Conservation (phyloP, 2,797 vertebrate genomes). For the Varecia variegata region DNA sequence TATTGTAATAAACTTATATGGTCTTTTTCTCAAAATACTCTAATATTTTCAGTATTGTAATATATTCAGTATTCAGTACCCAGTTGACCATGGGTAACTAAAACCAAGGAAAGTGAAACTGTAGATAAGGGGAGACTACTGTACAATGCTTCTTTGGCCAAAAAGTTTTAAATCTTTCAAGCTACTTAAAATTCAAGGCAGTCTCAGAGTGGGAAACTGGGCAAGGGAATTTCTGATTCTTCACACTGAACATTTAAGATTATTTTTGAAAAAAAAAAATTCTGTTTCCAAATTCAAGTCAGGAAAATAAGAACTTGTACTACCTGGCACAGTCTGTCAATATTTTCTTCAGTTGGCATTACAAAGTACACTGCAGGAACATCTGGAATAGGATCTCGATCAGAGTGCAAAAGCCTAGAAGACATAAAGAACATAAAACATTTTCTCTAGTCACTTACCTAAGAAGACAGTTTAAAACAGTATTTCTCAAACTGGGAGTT, state of each 20-base stretch:
- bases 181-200: constrained; percentile 11
- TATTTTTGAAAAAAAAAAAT: background rate
- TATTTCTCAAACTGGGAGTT: background rate
- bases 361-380: constrained; percentile 97
- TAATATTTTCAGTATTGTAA: background rate
- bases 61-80: background rate
- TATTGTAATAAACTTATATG: background rate
- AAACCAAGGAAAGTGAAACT: background rate
- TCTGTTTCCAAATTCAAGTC: background rate
- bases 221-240: constrained; percentile 7
- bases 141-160: background rate
- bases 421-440: constrained; percentile 42
- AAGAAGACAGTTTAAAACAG: background rate
- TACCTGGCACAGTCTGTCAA: constrained; percentile 98
- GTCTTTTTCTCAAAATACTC: background rate
- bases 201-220: background rate
- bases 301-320: constrained; percentile 38
- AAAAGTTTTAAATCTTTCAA: background rate
- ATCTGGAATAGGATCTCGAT: constrained; percentile 97
- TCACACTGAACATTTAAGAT: background rate
- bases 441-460: background rate
- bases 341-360: constrained; percentile 99
- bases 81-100: background rate
- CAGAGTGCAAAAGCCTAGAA: constrained; percentile 93
- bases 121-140: background rate